Conservation (phyloP, 2,888 invertebrate species). For the Macropis europaea region DNA sequence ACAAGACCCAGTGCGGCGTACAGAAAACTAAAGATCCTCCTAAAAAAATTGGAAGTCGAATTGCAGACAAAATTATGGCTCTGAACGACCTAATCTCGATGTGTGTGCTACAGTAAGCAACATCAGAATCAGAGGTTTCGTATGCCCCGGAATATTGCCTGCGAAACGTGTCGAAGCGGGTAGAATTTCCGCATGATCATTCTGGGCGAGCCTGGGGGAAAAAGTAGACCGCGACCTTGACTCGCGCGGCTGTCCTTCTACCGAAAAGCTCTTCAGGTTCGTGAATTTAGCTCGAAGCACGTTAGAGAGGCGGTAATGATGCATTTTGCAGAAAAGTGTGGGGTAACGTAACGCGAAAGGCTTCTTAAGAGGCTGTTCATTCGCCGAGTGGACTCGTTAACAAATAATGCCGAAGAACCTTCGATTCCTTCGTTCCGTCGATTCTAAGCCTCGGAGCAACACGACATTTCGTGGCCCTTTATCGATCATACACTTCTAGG, state of each 20-base stretch:
- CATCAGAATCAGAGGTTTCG: no score
- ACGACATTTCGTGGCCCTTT: no score
- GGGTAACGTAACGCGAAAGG: neutral
- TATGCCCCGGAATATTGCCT: no score
- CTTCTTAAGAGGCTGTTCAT: neutral
- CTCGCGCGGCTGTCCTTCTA: constrained; percentile 13
- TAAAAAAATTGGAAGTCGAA: no score
- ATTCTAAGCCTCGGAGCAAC: no score
- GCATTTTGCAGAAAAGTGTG: constrained; percentile 8
- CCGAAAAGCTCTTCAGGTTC: neutral
- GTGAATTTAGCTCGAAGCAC: neutral
- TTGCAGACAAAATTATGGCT: no score
- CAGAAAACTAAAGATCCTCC: no score
- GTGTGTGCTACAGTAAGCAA: no score
- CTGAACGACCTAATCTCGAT: no score
- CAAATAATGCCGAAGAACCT: neutral
- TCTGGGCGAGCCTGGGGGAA: neutral
- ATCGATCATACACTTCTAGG: no score
- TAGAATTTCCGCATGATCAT: neutral
- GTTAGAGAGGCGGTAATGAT: constrained; percentile 20
- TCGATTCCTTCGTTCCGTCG: neutral
- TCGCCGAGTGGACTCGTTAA: neutral
- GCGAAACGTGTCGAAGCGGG: no score
- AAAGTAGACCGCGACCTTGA: constrained; percentile 48
- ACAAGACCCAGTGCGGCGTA: no score